Evolutionary conservation across 2,888 invertebrate genomes (phyloP).

Genomic region (Unio pictorum): DNA sequence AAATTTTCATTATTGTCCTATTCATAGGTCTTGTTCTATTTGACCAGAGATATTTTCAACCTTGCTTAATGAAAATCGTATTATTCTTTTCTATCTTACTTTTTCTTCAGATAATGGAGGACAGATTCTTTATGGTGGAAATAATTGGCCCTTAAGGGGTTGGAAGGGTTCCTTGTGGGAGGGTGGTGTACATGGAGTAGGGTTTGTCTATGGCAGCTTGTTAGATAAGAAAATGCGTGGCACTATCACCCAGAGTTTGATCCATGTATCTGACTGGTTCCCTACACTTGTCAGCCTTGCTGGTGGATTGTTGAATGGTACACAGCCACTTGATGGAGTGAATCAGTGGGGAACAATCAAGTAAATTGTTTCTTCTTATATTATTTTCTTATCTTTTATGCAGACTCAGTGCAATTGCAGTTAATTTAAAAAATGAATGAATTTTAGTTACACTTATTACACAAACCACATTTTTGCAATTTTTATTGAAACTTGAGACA

Average conservation of each 20-base stretch:
- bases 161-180: conserved; percentile 69
- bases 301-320: conserved; percentile 55
- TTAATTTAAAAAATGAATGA: not conserved
- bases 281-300: conserved; percentile 65
- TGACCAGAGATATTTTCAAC: not conserved
- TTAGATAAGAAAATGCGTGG: conserved; percentile 36
- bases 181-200: conserved; percentile 67
- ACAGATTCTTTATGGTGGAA: conserved; percentile 63
- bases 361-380: conserved; percentile 29
- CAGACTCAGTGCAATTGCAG: not conserved
- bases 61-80: not conserved
- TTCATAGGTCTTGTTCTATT: too few relatives aligned
- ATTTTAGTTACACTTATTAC: not conserved
- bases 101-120: conserved; percentile 72
- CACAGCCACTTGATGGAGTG: conserved; percentile 63
- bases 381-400: not conserved
- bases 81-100: not conserved
- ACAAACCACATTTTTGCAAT: not conserved
- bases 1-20: too few relatives aligned
- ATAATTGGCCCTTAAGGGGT: conserved; percentile 68
- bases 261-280: conserved; percentile 69
- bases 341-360: conserved; percentile 66
- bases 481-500: too few relatives aligned
- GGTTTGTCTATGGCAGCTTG: conserved; percentile 61
- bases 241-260: conserved; percentile 43